These are phyloP conservation scores for Epizoanthus ramosus DNA, from an alignment of 92 coral and sea anemone genomes.

Conservation along the genomic window DNA sequence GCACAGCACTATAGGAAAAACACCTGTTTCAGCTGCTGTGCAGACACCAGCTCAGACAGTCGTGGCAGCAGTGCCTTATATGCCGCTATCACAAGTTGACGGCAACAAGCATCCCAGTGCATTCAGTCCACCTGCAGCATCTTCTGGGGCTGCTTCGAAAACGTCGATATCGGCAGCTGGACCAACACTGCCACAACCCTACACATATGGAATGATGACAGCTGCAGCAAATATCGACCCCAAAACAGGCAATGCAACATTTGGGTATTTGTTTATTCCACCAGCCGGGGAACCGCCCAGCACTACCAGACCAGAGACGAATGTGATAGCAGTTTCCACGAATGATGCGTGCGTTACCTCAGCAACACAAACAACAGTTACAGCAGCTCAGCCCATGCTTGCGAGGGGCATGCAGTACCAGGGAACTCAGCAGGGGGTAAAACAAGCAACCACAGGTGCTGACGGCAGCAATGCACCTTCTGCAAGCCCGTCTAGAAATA, in stretches of 20 bases:
- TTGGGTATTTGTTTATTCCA: constrained; percentile 36
- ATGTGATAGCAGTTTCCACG: not conserved
- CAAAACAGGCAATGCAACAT: constrained; percentile 38
- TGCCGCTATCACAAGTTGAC: constrained; percentile 55
- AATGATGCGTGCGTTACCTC: not conserved
- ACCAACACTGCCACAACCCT: constrained; percentile 6
- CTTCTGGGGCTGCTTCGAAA: constrained; percentile 36
- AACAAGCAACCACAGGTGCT: not conserved
- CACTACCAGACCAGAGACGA: constrained; percentile 18
- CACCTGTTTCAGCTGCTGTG: constrained; percentile 40
- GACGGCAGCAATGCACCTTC: constrained; percentile 23
- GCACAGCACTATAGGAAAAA: constrained; percentile 40
- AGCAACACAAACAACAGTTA: not conserved
- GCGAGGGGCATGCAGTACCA: not conserved
- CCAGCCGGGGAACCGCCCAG: constrained; percentile 22
- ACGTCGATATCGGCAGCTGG: constrained; percentile 14
- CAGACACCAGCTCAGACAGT: constrained; percentile 52
- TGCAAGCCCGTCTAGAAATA: constrained; percentile 14
- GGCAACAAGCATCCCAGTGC: constrained; percentile 41
- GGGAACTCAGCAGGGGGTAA: not conserved
- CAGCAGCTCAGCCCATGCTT: not conserved
- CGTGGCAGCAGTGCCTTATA: constrained; percentile 62
- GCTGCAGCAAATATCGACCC: constrained; percentile 39
- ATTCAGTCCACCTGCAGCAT: constrained; percentile 42
- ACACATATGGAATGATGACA: constrained; percentile 40